Percentiles rank a stretch among this genome's conserved stretches.
These are phyloP conservation scores for Phylloscopus trochilus DNA, from an alignment of 2,113 vertebrate genomes.

Conservation along the genomic window DNA sequence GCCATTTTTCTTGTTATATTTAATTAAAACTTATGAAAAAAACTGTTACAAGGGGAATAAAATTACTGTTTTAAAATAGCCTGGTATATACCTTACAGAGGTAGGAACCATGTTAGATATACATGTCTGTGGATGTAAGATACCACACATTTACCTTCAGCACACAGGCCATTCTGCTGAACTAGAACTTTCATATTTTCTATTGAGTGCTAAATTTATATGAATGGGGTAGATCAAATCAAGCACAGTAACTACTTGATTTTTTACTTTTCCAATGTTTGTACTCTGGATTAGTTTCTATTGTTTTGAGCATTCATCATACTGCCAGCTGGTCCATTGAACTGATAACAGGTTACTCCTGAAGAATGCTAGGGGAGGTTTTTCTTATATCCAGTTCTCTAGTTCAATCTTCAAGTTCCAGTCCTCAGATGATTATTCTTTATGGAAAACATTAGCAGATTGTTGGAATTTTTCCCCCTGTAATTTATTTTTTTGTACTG, in stretches of 20 bases:
- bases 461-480: not conserved
- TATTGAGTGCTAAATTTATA: not conserved
- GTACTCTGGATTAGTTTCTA: not conserved
- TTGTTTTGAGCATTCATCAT: not conserved
- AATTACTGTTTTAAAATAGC: not conserved
- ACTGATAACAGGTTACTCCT: not conserved
- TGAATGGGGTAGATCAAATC: not conserved
- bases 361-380: not conserved
- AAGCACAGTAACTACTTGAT: not conserved
- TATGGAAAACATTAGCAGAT: not conserved
- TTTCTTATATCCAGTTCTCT: not conserved
- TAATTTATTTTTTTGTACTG: not conserved
- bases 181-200: not conserved
- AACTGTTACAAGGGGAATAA: not conserved
- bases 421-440: not conserved
- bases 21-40: slow-evolving; percentile 46
- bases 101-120: not conserved
- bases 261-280: not conserved
- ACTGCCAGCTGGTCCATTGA: not conserved
- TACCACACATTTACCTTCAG: not conserved
- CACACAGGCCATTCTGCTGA: not conserved
- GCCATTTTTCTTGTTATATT: slow-evolving; percentile 10
- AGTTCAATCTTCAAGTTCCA: not conserved
- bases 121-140: not conserved
- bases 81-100: not conserved